These are phyloP conservation scores for Crocidura indochinensis DNA, from an alignment of 2,797 vertebrate genomes.

Conservation along the genomic window DNA sequence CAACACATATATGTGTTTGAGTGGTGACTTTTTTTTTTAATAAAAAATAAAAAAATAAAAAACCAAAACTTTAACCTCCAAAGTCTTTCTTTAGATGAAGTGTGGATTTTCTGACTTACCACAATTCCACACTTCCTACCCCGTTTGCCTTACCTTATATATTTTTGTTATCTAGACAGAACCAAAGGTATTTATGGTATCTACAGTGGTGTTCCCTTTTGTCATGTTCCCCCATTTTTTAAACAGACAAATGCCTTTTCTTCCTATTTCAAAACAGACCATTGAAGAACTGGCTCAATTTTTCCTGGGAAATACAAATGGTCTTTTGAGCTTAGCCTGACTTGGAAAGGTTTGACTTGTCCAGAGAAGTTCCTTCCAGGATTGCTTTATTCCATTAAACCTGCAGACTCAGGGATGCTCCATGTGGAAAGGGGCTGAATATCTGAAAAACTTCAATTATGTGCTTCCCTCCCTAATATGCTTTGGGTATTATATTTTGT, in stretches of 20 bases:
- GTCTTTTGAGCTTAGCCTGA: background rate
- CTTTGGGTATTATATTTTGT: background rate
- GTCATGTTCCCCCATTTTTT: background rate
- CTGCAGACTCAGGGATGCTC: background rate
- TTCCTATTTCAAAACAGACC: conserved; percentile 29
- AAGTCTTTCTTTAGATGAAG: background rate
- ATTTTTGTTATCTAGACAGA: background rate
- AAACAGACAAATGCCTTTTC: conserved; percentile 7
- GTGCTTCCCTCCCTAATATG: background rate
- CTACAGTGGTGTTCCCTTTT: background rate
- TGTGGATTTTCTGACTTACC: background rate
- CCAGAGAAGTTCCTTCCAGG: background rate
- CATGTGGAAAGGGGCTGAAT: background rate
- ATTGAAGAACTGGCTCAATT: background rate
- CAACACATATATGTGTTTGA: background rate
- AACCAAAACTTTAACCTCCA: background rate
- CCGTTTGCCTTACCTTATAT: background rate
- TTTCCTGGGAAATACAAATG: conserved; percentile 33
- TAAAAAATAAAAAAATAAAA: background rate
- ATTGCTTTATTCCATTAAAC: conserved; percentile 5
- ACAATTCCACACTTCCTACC: background rate
- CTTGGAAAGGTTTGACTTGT: background rate
- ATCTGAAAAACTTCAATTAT: background rate
- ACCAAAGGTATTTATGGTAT: background rate
- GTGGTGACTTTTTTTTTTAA: no score